phyloP scores from a whole-genome alignment of 2,888 invertebrate genomes.

The Spatulosminthurus flaviceps region DNA sequence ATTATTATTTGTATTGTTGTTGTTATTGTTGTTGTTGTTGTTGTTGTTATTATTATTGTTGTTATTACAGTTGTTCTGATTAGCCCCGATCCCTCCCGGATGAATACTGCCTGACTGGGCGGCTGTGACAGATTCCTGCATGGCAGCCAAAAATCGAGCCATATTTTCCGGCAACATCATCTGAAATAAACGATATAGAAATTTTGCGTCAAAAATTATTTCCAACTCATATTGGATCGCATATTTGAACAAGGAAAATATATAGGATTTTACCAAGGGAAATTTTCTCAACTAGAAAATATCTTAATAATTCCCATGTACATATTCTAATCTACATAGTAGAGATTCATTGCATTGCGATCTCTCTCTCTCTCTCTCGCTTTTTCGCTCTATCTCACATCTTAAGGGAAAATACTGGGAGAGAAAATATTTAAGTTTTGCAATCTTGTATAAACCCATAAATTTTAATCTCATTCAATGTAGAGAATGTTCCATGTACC shows the following conservation, averaged over 20 bases:
- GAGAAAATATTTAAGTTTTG: conserved; percentile 39
- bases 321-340: no score
- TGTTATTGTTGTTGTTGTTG: conserved; percentile 45
- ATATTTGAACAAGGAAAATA: neutral
- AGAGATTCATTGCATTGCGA: no score
- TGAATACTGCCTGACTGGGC: conserved; percentile 37
- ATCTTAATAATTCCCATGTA: no score
- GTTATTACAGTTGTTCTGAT: conserved; percentile 47
- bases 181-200: conserved; percentile 48
- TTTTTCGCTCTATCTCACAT: no score
- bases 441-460: conserved; percentile 37
- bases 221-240: neutral
- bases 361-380: no score
- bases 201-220: conserved; percentile 1
- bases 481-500: conserved; percentile 22
- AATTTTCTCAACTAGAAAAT: no score
- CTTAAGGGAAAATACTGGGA: neutral
- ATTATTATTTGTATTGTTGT: conserved; percentile 51
- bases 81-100: conserved; percentile 7
- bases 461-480: conserved; percentile 39
- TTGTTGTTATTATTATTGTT: conserved; percentile 56
- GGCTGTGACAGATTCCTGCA: conserved; percentile 63
- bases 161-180: conserved; percentile 63
- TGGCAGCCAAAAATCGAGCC: conserved; percentile 62
- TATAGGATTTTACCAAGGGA: no score